A percentile compares a stretch with the other conserved stretches of the same genome.
Evolutionary conservation across 2,113 vertebrate species (phyloP).

Genomic region (Psittacus erithacus): DNA sequence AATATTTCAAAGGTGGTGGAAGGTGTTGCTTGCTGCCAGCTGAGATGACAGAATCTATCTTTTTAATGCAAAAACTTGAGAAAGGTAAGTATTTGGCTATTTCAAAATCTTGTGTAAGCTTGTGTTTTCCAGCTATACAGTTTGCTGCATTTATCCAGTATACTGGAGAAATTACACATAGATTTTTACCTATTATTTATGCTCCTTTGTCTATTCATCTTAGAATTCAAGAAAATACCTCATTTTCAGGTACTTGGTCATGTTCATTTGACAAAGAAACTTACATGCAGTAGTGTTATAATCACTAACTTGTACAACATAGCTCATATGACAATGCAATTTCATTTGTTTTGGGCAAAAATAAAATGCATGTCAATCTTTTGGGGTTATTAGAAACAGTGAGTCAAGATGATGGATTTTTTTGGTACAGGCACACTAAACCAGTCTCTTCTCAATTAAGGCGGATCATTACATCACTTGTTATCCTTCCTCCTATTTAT

Average conservation of each 20-base stretch:
- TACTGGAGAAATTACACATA: background rate
- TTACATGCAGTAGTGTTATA: no score
- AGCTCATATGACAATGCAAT: no score
- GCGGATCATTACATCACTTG: no score
- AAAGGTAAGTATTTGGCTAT: rapidly evolving
- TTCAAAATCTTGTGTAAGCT: background rate
- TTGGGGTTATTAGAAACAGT: no score
- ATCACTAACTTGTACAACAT: no score
- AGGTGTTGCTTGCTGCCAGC: background rate
- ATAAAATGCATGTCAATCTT: no score
- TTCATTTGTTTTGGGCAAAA: no score
- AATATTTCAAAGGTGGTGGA: background rate
- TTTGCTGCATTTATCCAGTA: background rate
- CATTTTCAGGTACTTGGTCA: background rate
- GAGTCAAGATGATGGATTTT: no score
- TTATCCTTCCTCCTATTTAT: no score
- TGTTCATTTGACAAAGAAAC: background rate
- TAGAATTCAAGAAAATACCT: background rate
- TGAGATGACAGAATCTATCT: background rate
- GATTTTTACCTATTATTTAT: background rate
- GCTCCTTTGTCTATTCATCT: background rate
- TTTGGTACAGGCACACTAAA: no score
- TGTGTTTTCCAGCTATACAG: background rate
- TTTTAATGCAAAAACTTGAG: background rate
- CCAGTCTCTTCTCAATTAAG: no score